Percentiles rank a stretch among this genome's conserved stretches.
Conservation (phyloP, 2,113 vertebrate genomes). For the Psephotus haematonotus region DNA sequence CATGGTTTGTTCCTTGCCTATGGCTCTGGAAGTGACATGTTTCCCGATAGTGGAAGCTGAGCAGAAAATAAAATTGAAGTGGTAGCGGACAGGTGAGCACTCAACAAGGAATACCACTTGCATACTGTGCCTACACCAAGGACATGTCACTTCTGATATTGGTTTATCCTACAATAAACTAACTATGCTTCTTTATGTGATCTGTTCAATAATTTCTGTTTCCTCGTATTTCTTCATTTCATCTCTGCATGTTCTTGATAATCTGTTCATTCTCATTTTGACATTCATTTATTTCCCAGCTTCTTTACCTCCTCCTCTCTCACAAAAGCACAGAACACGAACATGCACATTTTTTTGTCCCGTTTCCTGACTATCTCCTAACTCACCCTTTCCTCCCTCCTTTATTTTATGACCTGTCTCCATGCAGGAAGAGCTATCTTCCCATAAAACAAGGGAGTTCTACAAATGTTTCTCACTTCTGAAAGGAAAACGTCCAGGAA, state of each 20-base stretch:
- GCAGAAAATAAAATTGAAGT: constrained; percentile 38
- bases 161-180: not conserved
- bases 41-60: not conserved
- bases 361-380: not conserved
- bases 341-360: not conserved
- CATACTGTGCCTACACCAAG: not conserved
- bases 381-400: not conserved
- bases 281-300: not conserved
- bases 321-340: not conserved
- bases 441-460: not conserved
- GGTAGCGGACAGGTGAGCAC: not conserved
- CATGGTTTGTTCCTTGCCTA: not conserved
- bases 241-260: not conserved
- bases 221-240: not conserved
- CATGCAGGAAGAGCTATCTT: not conserved
- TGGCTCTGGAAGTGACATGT: constrained; percentile 4
- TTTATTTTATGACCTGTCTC: not conserved
- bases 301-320: not conserved
- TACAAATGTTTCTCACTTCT: not conserved
- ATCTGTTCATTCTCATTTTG: not conserved
- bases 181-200: not conserved
- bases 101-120: not conserved
- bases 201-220: not conserved
- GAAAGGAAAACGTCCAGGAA: not conserved
- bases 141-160: not conserved